These are phyloP conservation scores for Xerus rutilus DNA, from an alignment of 2,797 vertebrate genomes.

Conservation along the genomic window DNA sequence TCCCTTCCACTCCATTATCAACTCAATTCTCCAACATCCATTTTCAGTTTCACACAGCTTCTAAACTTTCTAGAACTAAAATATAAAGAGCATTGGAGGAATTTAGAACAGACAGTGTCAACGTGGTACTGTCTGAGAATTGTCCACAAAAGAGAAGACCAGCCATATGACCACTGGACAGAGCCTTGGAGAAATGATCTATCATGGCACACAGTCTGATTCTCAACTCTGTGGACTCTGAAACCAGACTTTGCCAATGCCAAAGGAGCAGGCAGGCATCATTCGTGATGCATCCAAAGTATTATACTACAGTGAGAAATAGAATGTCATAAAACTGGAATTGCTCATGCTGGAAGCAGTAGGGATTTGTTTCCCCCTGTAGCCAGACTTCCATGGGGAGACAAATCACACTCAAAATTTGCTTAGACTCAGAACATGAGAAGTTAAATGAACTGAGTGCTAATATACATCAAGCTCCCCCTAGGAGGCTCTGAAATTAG, in stretches of 20 bases:
- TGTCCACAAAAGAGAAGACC: background rate
- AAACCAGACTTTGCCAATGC: background rate
- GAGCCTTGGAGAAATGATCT: background rate
- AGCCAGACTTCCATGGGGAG: background rate
- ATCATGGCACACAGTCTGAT: background rate
- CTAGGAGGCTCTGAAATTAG: slow-evolving; percentile 64
- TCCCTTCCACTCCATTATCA: background rate
- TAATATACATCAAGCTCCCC: background rate
- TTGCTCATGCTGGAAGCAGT: background rate
- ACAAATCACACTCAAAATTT: background rate
- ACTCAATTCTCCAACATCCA: background rate
- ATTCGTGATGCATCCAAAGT: background rate
- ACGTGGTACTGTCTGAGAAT: background rate
- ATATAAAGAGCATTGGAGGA: background rate
- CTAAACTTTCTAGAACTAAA: slow-evolving; percentile 32
- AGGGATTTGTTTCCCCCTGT: background rate
- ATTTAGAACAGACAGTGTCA: background rate
- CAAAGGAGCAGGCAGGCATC: background rate
- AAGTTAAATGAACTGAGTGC: background rate
- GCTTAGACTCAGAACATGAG: background rate
- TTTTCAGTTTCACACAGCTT: background rate
- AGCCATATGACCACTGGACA: background rate
- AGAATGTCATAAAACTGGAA: background rate
- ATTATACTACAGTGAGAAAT: background rate
- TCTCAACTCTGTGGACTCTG: background rate